Percentiles rank a stretch among this genome's conserved stretches.
These are phyloP conservation scores for Therioaphis trifolii DNA, from an alignment of 2,888 invertebrate genomes.

Conservation along the genomic window DNA sequence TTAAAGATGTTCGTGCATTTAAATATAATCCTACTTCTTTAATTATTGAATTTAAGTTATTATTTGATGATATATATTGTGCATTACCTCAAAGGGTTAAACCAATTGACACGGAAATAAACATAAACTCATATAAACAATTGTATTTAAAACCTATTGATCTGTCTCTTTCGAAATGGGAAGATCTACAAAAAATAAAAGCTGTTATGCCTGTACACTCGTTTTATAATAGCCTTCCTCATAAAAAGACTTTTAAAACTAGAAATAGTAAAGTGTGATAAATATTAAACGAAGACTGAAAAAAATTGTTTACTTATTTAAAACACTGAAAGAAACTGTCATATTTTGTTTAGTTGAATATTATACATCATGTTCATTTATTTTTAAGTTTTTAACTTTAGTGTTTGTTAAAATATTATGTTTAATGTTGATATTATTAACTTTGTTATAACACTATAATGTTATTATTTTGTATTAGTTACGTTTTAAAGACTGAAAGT, in stretches of 20 bases:
- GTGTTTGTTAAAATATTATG: not conserved
- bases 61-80: conserved; percentile 4
- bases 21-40: conserved; percentile 4
- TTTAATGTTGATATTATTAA: not conserved
- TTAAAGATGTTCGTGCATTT: conserved; percentile 9
- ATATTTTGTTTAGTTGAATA: not conserved
- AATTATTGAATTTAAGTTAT: conserved; percentile 6
- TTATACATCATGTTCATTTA: not conserved
- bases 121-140: not conserved
- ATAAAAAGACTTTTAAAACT: not conserved
- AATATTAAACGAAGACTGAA: not conserved
- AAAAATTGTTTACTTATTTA: not conserved
- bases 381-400: not conserved
- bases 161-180: not conserved
- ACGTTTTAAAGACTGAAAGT: conserved; percentile 1
- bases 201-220: no score
- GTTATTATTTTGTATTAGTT: not conserved
- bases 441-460: not conserved
- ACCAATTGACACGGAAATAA: not conserved
- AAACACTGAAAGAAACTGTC: not conserved
- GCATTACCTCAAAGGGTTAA: conserved; percentile 3
- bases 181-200: no score
- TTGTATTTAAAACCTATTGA: conserved; percentile 1
- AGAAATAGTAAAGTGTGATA: not conserved
- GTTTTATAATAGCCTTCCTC: not conserved